Evolutionary conservation across 2,113 vertebrate genomes (phyloP), one percentile per base, ranked within the genome.

Genomic region (Meriones unguiculatus): DNA sequence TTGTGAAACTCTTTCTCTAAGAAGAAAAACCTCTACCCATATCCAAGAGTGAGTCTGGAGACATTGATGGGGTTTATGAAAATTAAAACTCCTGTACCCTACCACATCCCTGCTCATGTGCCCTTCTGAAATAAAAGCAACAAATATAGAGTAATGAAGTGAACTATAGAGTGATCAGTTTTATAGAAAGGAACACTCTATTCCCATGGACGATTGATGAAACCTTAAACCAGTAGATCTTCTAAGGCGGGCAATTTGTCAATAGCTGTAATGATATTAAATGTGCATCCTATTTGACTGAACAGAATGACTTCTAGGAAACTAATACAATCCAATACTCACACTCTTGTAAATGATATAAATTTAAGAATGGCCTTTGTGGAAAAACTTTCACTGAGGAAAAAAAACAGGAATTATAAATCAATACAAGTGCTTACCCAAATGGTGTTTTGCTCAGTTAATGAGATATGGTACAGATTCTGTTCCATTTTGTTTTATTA

Each of bases 1-100:
- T 91, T 89, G 28, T 80, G 95, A 94, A 96, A 35, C 9, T 57
- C 10, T 38, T 94, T 82, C 78, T 20, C 6, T 25, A 93, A 82
- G 77, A 75, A 81, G 30, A 65, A 85, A 86, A 70, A 96, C 30
- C 20, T 65, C 52, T 94, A 64, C 35, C 15, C n/a, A n/a, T 38
- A 52, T 81, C 30, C 41, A 82, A 86, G 59, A 67, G 50, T 25
- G 25, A 77, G n/a, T 62, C 65, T 91, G 62, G 52, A 97, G 82
- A 96, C 25, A 72, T 7, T 77, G 24, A 59, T 35, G 4, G 6
- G 1, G 6, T 18, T 38, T 84, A 50, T 35, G 57, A 28, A 82
- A 89, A 77, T 41, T 65, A 41, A 86, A 88, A 91, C 57, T 85
- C 17, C 35, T 67, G 15, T 7, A 1, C 3, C 25, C 1, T 46